Evolutionary conservation across 2,113 vertebrate genomes (phyloP).

Genomic region (Thunnus thynnus): DNA sequence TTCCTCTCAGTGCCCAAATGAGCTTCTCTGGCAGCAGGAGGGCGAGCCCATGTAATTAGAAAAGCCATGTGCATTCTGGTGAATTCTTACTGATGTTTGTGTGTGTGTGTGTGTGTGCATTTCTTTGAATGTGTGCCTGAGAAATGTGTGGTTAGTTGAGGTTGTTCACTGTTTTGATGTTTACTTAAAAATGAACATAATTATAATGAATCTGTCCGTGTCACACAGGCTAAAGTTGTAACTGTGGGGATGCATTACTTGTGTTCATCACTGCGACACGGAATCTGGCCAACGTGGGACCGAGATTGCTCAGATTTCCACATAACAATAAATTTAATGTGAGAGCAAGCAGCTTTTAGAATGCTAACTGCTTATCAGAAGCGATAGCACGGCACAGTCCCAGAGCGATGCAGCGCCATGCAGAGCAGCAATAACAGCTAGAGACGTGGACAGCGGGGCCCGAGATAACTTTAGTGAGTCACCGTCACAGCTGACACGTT

Average conservation of each 20-base stretch:
- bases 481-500: conserved; percentile 55
- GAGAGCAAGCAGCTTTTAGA: conserved; percentile 19
- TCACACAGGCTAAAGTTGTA: conserved; percentile 5
- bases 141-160: not conserved
- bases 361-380: conserved; percentile 59
- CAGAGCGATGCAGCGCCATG: not conserved
- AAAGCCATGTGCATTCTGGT: conserved; percentile 52
- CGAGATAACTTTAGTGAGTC: conserved; percentile 52
- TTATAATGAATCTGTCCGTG: conserved; percentile 50
- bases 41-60: conserved; percentile 69
- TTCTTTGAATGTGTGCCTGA: not conserved
- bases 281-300: conserved; percentile 4
- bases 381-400: conserved; percentile 17
- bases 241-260: conserved; percentile 38
- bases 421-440: conserved; percentile 34
- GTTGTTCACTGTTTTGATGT: conserved; percentile 36
- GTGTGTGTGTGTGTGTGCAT: not conserved
- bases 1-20: conserved; percentile 61
- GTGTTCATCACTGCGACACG: conserved; percentile 20
- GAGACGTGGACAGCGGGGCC: conserved; percentile 17
- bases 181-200: conserved; percentile 54
- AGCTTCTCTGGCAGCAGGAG: conserved; percentile 62
- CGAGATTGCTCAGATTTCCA: conserved; percentile 19
- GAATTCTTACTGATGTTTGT: conserved; percentile 30
- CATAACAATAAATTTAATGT: conserved; percentile 14